These are phyloP conservation scores for Diarsia rubi DNA, from an alignment of 2,888 invertebrate species.

Conservation along the genomic window DNA sequence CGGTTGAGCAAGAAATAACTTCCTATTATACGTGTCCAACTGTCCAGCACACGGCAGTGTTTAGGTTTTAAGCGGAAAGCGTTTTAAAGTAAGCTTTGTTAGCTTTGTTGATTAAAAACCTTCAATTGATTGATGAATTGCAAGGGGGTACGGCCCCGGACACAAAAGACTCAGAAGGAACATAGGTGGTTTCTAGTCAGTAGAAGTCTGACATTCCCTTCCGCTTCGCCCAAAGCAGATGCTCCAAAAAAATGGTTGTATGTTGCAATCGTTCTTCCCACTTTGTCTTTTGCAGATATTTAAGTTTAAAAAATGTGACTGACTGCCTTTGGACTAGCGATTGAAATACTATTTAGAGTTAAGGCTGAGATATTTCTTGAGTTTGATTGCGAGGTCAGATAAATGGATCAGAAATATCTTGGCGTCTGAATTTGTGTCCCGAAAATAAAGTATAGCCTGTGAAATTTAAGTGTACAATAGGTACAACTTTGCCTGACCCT, in stretches of 20 bases:
- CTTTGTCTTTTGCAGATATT: no score
- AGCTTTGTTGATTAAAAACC: no score
- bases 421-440: background rate
- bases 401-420: background rate
- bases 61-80: constrained; percentile 54
- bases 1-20: constrained; percentile 77
- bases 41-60: constrained; percentile 68
- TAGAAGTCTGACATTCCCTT: no score
- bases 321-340: background rate
- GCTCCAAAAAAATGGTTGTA: no score
- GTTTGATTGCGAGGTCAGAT: background rate
- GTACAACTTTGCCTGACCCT: background rate
- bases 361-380: background rate
- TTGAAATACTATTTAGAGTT: background rate
- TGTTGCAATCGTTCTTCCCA: no score
- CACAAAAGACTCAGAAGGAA: no score
- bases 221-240: no score
- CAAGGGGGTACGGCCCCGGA: no score
- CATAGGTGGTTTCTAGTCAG: no score
- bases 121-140: no score
- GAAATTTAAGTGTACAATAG: background rate
- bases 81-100: background rate
- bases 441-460: background rate
- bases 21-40: constrained; percentile 78
- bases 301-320: no score